phyloP scores from a whole-genome alignment of 2,113 vertebrate genomes.

The Entosphenus tridentatus region DNA sequence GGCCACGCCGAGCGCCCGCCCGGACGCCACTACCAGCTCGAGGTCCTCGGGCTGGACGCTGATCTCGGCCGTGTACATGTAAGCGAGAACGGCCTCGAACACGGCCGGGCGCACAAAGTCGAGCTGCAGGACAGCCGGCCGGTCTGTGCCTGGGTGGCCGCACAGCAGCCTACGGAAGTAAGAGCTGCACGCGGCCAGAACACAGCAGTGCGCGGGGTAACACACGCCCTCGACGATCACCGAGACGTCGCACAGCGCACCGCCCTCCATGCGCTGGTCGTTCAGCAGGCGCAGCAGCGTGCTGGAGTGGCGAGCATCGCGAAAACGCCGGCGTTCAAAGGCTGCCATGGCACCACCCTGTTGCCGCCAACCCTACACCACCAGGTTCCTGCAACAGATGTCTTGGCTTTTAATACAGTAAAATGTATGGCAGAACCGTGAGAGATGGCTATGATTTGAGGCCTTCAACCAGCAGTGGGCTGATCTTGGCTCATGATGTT shows the following conservation, averaged over 20 bases:
- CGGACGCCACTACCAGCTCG: conserved; percentile 96
- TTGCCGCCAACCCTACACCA: too few species aligned
- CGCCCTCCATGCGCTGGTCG: conserved; percentile 64
- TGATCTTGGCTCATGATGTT: too few species aligned
- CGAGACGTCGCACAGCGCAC: conserved; percentile 73
- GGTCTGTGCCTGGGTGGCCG: conserved; percentile 38
- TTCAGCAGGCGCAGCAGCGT: conserved; percentile 22
- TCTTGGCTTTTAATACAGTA: too few species aligned
- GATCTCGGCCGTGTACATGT: conserved; percentile 94
- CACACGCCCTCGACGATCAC: conserved; percentile 89
- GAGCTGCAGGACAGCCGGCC: conserved; percentile 78
- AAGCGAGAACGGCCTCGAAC: conserved; percentile 88
- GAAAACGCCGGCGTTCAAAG: too few species aligned
- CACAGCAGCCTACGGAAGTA: conserved; percentile 88
- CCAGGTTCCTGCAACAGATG: too few species aligned
- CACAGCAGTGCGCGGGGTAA: conserved; percentile 71
- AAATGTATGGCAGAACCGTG: too few species aligned
- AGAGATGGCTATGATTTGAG: too few species aligned
- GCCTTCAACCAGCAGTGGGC: too few species aligned
- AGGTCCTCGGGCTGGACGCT: conserved; percentile 84
- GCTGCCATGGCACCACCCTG: too few species aligned
- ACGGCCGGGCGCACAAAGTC: conserved; percentile 88
- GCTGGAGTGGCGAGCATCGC: too few species aligned
- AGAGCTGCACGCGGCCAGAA: conserved; percentile 75
- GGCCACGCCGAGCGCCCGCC: conserved; percentile 81